Evolutionary conservation across 2,113 vertebrate species (phyloP), one percentile per base, ranked within the genome.

Genomic region (Ondatra zibethicus): DNA sequence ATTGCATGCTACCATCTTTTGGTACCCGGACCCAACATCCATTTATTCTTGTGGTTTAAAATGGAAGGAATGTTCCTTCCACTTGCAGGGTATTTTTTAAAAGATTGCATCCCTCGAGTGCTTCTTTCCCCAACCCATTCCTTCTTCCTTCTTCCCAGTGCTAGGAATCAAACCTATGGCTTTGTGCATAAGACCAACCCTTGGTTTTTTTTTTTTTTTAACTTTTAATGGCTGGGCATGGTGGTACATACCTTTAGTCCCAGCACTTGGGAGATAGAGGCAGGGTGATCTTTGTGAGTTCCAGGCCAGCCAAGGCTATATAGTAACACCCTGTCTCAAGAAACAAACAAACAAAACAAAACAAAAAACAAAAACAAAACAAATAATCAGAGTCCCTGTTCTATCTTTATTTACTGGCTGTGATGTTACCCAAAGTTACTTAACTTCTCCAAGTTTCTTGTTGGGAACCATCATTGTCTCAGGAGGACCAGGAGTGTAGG

Each of bases 41-140:
- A 86, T 58, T 92, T 94, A 80, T 92, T 92, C 33, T 73, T 93
- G 33, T 52, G 61, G 72, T 88, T 92, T 93, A 92, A 97, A 98
- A 97, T 14, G 96, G 91, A 96, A 96, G 82, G 93, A 91, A 92
- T 87, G 65, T 39, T 92, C n/a, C 47, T 84, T 97, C 92, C 42
- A 96, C 80, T 81, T 86, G 42, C 47, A 96, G 17, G 14, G 27
- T 39, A 92, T 94, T 93, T 93, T 92, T 88, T 63, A 92, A 97
- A 89, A 96, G 85, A 84, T 36, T 61, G 6, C 42, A 25, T 47
- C 27, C 21, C n/a, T 61, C 70, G 9, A 61, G 7, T 36, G 9
- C 36, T 16, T 73, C 3, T 9, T 50, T 88, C 25, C n/a, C 5
- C 16, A 47, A 36, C 17, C 21, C 21, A 17, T 90, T 5, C 4